A percentile compares a stretch with the other conserved stretches of the same genome.
phyloP scores from a whole-genome alignment of 2,113 vertebrate species.

The Labeo catla region DNA sequence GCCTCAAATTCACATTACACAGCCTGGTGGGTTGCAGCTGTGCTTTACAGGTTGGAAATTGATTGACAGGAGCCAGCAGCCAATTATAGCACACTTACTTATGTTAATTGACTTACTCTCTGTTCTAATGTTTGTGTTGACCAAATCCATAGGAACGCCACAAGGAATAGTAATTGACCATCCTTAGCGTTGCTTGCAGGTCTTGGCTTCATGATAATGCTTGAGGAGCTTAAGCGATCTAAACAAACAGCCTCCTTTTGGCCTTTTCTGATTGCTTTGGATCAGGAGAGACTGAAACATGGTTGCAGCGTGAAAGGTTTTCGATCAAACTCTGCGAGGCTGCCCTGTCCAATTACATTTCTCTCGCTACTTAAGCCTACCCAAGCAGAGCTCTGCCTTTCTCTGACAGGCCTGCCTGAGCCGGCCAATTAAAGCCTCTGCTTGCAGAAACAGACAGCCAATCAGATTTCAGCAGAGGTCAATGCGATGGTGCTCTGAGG shows the following conservation, averaged over 20 bases:
- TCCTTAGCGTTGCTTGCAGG: neutral
- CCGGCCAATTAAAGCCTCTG: constrained; percentile 26
- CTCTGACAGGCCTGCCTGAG: neutral
- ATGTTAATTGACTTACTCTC: neutral
- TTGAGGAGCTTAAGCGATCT: constrained; percentile 29
- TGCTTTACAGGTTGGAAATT: neutral
- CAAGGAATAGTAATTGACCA: constrained; percentile 10
- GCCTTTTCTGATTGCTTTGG: constrained; percentile 43
- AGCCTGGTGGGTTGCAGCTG: constrained; percentile 19
- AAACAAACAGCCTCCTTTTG: constrained; percentile 38
- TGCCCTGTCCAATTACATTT: constrained; percentile 29
- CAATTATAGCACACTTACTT: constrained; percentile 10
- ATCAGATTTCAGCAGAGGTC: constrained; percentile 22
- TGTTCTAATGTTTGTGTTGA: neutral
- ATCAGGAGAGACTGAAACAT: constrained; percentile 37
- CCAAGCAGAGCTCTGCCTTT: constrained; percentile 23
- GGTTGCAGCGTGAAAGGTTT: constrained; percentile 33
- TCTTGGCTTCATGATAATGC: constrained; percentile 26
- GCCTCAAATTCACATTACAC: constrained; percentile 17
- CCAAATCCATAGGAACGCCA: neutral
- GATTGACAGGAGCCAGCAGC: neutral
- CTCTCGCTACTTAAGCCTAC: constrained; percentile 6
- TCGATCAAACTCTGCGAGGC: constrained; percentile 37
- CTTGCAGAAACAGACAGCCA: constrained; percentile 15
- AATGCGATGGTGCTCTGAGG: neutral